These are phyloP conservation scores for Strigops habroptila DNA, from an alignment of 2,113 vertebrate genomes.

Conservation along the genomic window DNA sequence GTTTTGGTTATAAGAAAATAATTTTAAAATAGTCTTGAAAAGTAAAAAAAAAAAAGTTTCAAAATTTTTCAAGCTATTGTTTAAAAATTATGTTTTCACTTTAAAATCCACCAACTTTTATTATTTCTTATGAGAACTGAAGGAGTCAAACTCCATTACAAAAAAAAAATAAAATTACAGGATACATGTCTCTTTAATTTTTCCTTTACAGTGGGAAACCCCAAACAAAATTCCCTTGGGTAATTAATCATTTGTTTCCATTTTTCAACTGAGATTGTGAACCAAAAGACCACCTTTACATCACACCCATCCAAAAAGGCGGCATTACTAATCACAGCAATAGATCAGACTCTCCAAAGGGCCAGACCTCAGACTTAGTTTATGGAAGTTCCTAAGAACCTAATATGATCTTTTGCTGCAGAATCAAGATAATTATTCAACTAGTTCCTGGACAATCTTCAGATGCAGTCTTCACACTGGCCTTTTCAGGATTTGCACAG, in stretches of 20 bases:
- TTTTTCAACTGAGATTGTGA: background rate
- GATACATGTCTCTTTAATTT: background rate
- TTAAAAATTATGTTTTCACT: background rate
- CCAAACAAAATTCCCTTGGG: background rate
- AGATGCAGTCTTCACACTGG: fast-evolving
- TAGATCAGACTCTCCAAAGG: background rate
- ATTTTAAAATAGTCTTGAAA: background rate
- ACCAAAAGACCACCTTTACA: background rate
- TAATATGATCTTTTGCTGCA: background rate
- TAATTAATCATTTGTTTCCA: background rate
- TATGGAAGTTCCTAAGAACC: background rate
- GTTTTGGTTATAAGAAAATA: background rate
- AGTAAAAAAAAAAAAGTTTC: background rate
- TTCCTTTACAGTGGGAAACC: background rate
- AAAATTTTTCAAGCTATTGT: background rate
- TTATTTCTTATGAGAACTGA: background rate
- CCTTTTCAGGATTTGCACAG: background rate
- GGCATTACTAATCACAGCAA: background rate
- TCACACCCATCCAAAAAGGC: background rate
- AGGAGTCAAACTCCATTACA: background rate
- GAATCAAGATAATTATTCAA: background rate
- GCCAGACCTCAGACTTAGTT: background rate
- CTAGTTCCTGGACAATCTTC: background rate
- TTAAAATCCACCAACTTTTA: background rate
- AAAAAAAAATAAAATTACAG: background rate